Base-by-base conservation (phyloP, 2,797 vertebrate species). In the Girardinus metallicus region DNA sequence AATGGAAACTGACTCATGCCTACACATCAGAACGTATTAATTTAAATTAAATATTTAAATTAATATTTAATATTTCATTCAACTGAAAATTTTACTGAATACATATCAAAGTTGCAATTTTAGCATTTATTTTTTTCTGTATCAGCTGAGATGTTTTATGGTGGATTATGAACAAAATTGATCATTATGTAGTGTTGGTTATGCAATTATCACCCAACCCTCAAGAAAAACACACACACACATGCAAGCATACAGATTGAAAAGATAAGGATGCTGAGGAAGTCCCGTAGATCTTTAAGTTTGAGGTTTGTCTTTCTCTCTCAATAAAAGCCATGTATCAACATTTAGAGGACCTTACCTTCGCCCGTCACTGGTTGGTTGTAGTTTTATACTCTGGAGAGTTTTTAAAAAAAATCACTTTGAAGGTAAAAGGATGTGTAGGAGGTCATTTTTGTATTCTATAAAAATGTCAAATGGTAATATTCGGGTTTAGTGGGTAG, bases 341-440 rank as follows among this genome's bases (percentile, higher is more conserved):
- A 49, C 79, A 82, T 81, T 79, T 76, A 88, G 88, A 89, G 80
- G 83, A 82, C 51, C 76, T 82, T 78, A 89, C 75, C 86, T 88
- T 55, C 68, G 81, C 77, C 84, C 87, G 87, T 93, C 90, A 86
- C 92, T 87, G 89, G 92, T 90, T 91, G 86, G 92, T 90, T 91
- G 86, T 81, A 84, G 79, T 92, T 94, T 93, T 92, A 83, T 91
- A 85, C 78, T 76, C 57, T 64, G 21, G 80, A 85, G 85, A 86
- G 83, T 79, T 87, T 76, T 41, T 13, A 23, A 13, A 29, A 21
- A 47, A 68, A 34, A 21, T 36, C 82, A 78, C 73, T 57, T 84
- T 88, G 87, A 88, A 85, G 57, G 73, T 62, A 60, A 64, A 71
- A 75, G 68, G 79, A 88, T 78, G 84, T 94, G 68, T 66, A 75